Evolutionary conservation across 1,140 invertebrate species (phyloP), one percentile per base, ranked within the genome.

Genomic region (Proctacanthus coquilletti): DNA sequence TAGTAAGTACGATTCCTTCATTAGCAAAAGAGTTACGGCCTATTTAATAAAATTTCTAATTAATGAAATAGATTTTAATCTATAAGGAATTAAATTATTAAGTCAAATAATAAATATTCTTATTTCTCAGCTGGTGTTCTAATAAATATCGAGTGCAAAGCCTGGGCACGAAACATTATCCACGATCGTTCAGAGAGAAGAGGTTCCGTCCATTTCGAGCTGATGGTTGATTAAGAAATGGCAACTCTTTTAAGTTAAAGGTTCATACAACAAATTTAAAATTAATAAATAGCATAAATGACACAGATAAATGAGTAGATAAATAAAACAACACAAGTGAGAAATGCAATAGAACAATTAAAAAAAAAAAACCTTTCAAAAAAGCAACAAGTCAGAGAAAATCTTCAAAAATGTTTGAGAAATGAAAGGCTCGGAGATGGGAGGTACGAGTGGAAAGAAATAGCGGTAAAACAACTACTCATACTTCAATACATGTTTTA

Each of bases 81-180:
- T 36, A 17, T 14, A 21, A 13, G 11, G 11, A 21, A 36, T 29
- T 38, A 27, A 30, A 14, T 29, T 38, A 14, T 18, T 21, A 37
- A 18, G 3, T 32, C 5, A n/a, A 21, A 29, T 14, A 30, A 13
- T 9, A n/a, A 18, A 18, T n/a, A n/a, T n/a, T n/a, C n/a, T n/a
- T 21, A 17, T 39, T 14, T 18, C 11, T 21, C 62, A 82, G 82
- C 75, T 52, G 83, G 84, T 33, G 81, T 91, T 18, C 69, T 94
- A 43, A 88, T 95, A 63, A 91, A 93, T 68, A 84, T 94, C 63
- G 88, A 93, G 64, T 94, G 91, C 70, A 91, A 88, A 69, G 88
- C 88, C 45, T 95, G 87, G 86, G 88, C 89, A 46, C 76, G 78
- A 56, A 95, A 95, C 67, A 94, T 96, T 49, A 52, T 70, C 34